Evolutionary conservation across 2,797 vertebrate species (phyloP).

Genomic region (Parauchenoglanis ngamensis): DNA sequence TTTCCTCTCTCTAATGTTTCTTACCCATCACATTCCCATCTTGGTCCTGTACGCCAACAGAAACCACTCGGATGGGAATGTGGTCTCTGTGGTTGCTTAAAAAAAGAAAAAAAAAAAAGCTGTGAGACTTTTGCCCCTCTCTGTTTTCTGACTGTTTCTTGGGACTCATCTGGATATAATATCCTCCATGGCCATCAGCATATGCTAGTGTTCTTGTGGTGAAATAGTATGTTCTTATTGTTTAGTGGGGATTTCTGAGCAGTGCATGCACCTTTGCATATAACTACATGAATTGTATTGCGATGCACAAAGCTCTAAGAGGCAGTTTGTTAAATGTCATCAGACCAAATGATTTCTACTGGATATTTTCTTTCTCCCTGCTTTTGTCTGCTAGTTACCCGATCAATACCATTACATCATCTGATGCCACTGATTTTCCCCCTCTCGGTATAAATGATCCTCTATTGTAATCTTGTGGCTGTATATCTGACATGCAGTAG

Average conservation of each 20-base stretch:
- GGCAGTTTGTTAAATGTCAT: background rate
- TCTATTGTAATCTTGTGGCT: slow-evolving; percentile 19
- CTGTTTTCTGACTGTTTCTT: background rate
- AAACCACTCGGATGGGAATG: background rate
- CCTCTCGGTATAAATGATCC: slow-evolving; percentile 20
- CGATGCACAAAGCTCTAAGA: background rate
- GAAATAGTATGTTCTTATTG: too few species aligned
- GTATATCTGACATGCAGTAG: slow-evolving; percentile 5
- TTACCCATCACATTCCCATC: background rate
- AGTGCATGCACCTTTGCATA: background rate
- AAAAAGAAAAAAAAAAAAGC: background rate
- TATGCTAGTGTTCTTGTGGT: background rate
- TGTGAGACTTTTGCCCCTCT: background rate
- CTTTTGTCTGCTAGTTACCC: background rate
- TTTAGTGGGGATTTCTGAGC: background rate
- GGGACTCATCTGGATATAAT: background rate
- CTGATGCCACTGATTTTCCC: background rate
- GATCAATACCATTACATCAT: slow-evolving; percentile 23
- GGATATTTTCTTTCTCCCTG: slow-evolving; percentile 3
- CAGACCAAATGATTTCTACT: background rate
- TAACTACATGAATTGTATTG: background rate
- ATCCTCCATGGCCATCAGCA: background rate
- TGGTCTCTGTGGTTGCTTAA: background rate
- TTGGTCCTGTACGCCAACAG: background rate
- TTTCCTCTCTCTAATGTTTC: background rate